Evolutionary conservation across 2,797 vertebrate species (phyloP).

Genomic region (Trachops cirrhosus): DNA sequence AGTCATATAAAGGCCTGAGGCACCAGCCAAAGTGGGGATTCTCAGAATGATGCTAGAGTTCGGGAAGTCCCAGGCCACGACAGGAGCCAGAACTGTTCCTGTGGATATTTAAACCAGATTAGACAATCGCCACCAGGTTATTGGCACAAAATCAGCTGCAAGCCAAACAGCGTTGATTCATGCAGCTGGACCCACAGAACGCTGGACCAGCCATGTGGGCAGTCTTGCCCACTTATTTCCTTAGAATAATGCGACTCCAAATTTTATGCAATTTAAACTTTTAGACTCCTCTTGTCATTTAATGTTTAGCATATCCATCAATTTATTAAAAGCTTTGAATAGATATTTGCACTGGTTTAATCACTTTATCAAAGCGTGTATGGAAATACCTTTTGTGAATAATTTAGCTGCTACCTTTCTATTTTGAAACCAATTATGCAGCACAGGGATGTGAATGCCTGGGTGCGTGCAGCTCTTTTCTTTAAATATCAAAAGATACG

Average conservation of each 20-base stretch:
- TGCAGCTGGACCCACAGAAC: not conserved
- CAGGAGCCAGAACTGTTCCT: not conserved
- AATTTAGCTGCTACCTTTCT: constrained; percentile 35
- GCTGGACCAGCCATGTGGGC: not conserved
- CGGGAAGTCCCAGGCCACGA: not conserved
- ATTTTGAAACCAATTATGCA: constrained; percentile 27
- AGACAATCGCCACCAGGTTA: not conserved
- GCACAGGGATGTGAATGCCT: not conserved
- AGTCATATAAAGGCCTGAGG: not conserved
- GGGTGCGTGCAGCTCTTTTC: not conserved
- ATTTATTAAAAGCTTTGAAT: constrained; percentile 31
- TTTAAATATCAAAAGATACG: constrained; percentile 50
- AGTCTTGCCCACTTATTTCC: not conserved
- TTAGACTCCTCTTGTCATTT: not conserved
- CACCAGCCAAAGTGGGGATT: not conserved
- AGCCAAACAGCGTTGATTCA: not conserved
- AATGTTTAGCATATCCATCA: constrained; percentile 13
- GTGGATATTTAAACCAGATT: not conserved
- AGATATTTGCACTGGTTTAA: constrained; percentile 23
- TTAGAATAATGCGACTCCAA: not conserved
- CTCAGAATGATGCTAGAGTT: not conserved
- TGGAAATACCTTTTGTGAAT: constrained; percentile 30
- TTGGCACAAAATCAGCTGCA: not conserved
- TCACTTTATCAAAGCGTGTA: constrained; percentile 43
- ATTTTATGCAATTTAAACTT: constrained; percentile 16